Evolutionary conservation across 2,113 vertebrate species (phyloP), one percentile per base, ranked within the genome.

Genomic region (Pomatostomus ruficeps): DNA sequence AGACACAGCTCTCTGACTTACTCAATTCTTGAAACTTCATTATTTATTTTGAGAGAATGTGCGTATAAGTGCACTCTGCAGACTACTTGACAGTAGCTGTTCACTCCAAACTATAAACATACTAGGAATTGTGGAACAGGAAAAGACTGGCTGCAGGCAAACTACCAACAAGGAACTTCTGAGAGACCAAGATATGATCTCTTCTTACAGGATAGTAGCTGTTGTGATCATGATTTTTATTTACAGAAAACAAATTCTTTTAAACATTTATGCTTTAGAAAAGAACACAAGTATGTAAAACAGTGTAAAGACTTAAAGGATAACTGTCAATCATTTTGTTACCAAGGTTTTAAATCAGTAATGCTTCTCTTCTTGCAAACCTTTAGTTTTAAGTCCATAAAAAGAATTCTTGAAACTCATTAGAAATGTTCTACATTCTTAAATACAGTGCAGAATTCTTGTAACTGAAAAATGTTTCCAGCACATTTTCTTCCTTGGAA

Each of bases 61-160:
- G 29, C 0, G 1, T 42, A 21, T 16, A 33, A 61, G 23, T 21
- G 62, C 62, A 54, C 78, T 83, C 58, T 73, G 62, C 22, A 93
- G 65, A 78, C 48, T 58, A 73, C 42, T 83, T 91, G 73, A 89
- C 67, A 73, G 42, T 46, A 88, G 77, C 26, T 29, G 62, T 77
- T 88, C 59, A 58, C 81, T 91, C 33, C 29, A 48, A 79, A 89
- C 43, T 63, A 66, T 55, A 91, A 93, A 90, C 78, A 38, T 46
- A 70, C 49, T 55, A 79, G 29, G 42, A 82, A 88, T 77, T 76
- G 85, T 51, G 81, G 90, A 93, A 85, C 14, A 61, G 29, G 25
- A 77, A 91, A 92, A 91, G 57, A 91, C 73, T 91, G 61, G 77
- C 87, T 89, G 45, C 58, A 89, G 89, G 91, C 89, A 89, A 95